phyloP scores from a whole-genome alignment of 1,140 invertebrate genomes.

The Brevipalpus yothersi region DNA sequence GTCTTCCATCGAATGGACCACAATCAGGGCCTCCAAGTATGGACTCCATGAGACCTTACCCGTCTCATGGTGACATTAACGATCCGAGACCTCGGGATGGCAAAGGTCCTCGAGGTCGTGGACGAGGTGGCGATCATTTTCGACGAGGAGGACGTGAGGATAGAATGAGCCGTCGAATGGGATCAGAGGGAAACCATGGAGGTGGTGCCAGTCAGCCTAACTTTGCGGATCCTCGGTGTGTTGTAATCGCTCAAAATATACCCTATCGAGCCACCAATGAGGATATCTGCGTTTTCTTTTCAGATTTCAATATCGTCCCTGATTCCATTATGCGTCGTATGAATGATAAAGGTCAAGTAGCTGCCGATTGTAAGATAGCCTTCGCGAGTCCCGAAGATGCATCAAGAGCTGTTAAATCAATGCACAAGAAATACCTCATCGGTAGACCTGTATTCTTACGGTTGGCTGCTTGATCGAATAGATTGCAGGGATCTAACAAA shows the following conservation, averaged over 20 bases:
- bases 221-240: slow-evolving; percentile 43
- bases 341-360: slow-evolving; percentile 55
- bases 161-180: neutral
- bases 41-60: too few relatives aligned
- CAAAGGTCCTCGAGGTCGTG: neutral
- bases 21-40: neutral
- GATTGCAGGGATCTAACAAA: too few relatives aligned
- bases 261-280: slow-evolving; percentile 57
- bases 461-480: neutral
- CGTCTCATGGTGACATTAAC: neutral
- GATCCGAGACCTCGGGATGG: neutral
- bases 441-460: slow-evolving; percentile 11
- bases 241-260: slow-evolving; percentile 55
- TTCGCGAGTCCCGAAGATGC: slow-evolving; percentile 49
- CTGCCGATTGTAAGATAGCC: slow-evolving; percentile 62
- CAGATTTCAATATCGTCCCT: slow-evolving; percentile 17
- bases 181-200: neutral
- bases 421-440: slow-evolving; percentile 16
- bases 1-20: neutral
- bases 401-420: slow-evolving; percentile 35
- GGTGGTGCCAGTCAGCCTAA: neutral
- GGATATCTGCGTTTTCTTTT: slow-evolving; percentile 65
- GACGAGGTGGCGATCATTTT: neutral
- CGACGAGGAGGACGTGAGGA: neutral
- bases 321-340: slow-evolving; percentile 19